phyloP scores from a whole-genome alignment of 2,888 invertebrate species.

The Sialis lutaria region DNA sequence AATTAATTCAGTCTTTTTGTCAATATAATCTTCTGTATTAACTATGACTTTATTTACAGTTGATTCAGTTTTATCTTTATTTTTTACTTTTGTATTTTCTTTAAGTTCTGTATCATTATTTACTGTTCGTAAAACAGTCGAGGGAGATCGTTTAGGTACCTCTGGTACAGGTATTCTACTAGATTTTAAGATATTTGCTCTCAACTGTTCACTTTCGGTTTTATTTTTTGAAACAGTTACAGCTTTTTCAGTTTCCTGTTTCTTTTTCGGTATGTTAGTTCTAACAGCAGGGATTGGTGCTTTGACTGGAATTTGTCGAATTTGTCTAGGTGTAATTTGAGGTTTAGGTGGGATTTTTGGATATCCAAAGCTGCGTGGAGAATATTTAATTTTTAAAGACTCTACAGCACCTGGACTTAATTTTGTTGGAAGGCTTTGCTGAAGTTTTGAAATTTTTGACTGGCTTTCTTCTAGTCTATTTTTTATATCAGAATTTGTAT shows the following conservation, averaged over 20 bases:
- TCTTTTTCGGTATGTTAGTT: constrained; percentile 3
- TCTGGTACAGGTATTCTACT: no score
- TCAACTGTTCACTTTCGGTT: neutral
- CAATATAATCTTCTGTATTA: no score
- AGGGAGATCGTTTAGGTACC: no score
- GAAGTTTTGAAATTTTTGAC: constrained; percentile 8
- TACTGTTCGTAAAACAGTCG: no score
- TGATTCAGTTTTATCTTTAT: no score
- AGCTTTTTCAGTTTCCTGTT: neutral
- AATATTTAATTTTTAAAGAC: constrained; percentile 15
- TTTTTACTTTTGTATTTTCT: no score
- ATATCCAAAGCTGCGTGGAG: constrained; percentile 18
- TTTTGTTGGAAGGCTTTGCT: constrained; percentile 12
- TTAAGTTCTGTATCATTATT: no score
- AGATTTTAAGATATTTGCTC: no score
- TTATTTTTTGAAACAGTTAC: neutral
- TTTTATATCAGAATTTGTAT: neutral
- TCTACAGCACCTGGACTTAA: constrained; percentile 12
- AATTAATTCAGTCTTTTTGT: no score
- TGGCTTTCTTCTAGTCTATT: constrained; percentile 7
- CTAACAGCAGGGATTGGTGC: constrained; percentile 7
- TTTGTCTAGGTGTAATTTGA: no score
- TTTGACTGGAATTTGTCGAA: neutral
- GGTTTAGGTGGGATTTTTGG: constrained; percentile 7
- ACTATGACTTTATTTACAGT: no score